These are phyloP conservation scores for Chaetoderma sp. DNA, from an alignment of 2,888 invertebrate species.

Conservation along the genomic window DNA sequence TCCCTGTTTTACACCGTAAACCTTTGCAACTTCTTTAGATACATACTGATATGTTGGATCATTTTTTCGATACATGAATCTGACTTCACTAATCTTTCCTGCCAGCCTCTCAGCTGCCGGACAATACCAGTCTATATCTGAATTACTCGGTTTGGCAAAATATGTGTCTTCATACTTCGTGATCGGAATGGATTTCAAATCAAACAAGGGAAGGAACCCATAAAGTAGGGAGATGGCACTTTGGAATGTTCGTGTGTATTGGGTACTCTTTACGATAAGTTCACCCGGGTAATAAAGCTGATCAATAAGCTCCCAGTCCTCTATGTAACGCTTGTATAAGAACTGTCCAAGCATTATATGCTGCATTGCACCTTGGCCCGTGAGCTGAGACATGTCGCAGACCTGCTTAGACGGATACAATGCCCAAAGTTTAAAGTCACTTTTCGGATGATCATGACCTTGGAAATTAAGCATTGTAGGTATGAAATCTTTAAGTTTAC, in stretches of 20 bases:
- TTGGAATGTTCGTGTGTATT: constrained; percentile 90
- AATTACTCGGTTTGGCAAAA: constrained; percentile 79
- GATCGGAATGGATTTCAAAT: constrained; percentile 77
- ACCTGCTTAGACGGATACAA: constrained; percentile 49
- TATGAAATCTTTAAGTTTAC: constrained; percentile 7
- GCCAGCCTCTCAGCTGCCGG: constrained; percentile 76
- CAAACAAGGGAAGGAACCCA: constrained; percentile 78
- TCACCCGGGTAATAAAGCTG: constrained; percentile 63
- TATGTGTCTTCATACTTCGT: constrained; percentile 36
- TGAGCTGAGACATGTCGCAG: constrained; percentile 88
- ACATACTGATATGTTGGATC: constrained; percentile 73
- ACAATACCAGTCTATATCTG: constrained; percentile 82
- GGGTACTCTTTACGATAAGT: constrained; percentile 80
- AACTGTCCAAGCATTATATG: constrained; percentile 82
- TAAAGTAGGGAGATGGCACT: constrained; percentile 86
- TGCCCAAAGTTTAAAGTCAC: constrained; percentile 49
- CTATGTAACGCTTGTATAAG: constrained; percentile 70
- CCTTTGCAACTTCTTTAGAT: constrained; percentile 81
- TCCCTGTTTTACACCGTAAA: constrained; percentile 74
- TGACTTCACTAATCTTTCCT: constrained; percentile 12
- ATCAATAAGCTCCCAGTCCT: constrained; percentile 56
- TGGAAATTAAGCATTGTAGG: constrained; percentile 6
- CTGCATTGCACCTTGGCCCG: constrained; percentile 84
- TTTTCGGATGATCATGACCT: constrained; percentile 71
- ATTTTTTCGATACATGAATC: constrained; percentile 73